A percentile compares a stretch with the other conserved stretches of the same genome.
These are phyloP conservation scores for Carapus acus DNA, from an alignment of 2,797 vertebrate species.

Conservation along the genomic window DNA sequence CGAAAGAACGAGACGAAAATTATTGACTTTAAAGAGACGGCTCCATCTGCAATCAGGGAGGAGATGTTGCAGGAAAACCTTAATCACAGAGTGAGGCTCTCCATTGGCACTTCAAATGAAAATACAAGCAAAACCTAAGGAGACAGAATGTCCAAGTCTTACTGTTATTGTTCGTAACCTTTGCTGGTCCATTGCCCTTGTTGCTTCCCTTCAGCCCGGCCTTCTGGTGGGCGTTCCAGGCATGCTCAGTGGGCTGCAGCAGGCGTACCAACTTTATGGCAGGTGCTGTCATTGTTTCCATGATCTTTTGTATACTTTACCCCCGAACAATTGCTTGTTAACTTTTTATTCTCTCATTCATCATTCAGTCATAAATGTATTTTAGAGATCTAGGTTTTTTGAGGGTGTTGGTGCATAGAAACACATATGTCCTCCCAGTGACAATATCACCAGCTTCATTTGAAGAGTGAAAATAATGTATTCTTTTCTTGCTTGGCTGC, in stretches of 20 bases:
- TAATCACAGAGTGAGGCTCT: conserved; percentile 73
- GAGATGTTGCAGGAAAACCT: conserved; percentile 73
- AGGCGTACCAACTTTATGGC: conserved; percentile 90
- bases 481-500: conserved; percentile 6
- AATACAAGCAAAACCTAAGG: not conserved
- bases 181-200: conserved; percentile 17
- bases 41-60: conserved; percentile 80
- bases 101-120: not conserved
- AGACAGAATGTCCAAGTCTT: not conserved
- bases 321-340: too few species aligned
- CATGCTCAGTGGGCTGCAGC: conserved; percentile 87
- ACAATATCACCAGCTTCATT: conserved; percentile 22
- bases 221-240: conserved; percentile 91
- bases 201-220: conserved; percentile 75
- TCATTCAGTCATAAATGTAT: not conserved
- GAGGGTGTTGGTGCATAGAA: not conserved
- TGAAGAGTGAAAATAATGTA: conserved; percentile 2
- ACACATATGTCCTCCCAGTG: not conserved
- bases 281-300: conserved; percentile 71
- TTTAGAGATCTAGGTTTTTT: not conserved
- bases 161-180: not conserved
- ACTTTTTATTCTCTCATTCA: not conserved
- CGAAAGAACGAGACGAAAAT: conserved; percentile 85
- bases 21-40: conserved; percentile 95
- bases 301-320: not conserved